Evolutionary conservation across 2,113 vertebrate genomes (phyloP), one percentile per base, ranked within the genome.

Genomic region (Nesoenas mayeri): DNA sequence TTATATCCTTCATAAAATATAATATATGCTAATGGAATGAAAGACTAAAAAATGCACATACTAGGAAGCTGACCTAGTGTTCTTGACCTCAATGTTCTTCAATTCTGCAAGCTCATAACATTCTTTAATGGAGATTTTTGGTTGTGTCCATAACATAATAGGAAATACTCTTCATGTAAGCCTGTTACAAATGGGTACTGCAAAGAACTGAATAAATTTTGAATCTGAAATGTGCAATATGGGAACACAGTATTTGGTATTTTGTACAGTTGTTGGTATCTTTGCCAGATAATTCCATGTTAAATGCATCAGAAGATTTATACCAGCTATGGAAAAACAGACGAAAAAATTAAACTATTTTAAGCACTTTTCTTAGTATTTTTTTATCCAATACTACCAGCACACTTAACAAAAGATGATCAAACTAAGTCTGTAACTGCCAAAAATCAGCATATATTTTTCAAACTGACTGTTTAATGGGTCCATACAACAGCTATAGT

Each of bases 1-100:
- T 89, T 91, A 82, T 10, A 34, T 64, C 65, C 78, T 93, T 36
- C 84, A 85, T 95, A 85, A 96, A 89, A 65, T 56, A 75, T 74
- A 54, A 77, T 67, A 8, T 62, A 71, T 87, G 57, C 18, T 47
- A 21, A 36, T 48, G 12, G 80, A 73, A 78, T 92, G 40, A 78
- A 92, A 58, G 47, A 61, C 40, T 65, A 91, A 91, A 91, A 92
- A 51, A 38, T 54, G 20, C 21, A 50, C 31, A 28, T 57, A 47
- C 10, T 32, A 15, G 28, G 18, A 36, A 91, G 25, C 38, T 79
- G 42, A 67, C 65, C 53, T 67, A 32, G 65, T 70, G 51, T 58
- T 91, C 60, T 58, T 88, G 75, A 80, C 58, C 54, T 77, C 79
- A 61, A 65, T 34, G 47, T 61, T 86, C 36, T 85, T 89, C 57